Evolutionary conservation across 2,797 vertebrate species (phyloP).

Genomic region (Sciaenops ocellatus): DNA sequence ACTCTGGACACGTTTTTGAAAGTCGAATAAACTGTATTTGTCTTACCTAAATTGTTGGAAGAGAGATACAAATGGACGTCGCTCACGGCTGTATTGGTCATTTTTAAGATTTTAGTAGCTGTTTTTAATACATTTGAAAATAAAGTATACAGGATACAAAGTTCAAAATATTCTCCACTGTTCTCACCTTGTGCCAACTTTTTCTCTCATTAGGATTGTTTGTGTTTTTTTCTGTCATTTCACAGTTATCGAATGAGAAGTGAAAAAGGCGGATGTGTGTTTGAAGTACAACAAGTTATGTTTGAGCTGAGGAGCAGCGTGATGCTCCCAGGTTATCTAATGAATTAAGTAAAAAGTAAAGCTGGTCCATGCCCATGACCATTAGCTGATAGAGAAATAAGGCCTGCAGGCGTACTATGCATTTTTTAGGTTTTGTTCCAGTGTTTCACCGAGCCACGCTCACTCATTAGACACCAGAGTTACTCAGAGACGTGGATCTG

Average conservation of each 20-base stretch:
- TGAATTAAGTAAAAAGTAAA: constrained; percentile 72
- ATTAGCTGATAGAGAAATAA: constrained; percentile 82
- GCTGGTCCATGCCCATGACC: constrained; percentile 74
- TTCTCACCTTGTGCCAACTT: constrained; percentile 36
- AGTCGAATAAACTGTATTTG: constrained; percentile 76
- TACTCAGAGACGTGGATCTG: constrained; percentile 20
- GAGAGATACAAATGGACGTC: constrained; percentile 66
- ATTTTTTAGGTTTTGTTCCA: constrained; percentile 78
- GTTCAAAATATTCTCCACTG: constrained; percentile 26
- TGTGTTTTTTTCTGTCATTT: constrained; percentile 29
- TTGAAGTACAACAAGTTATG: constrained; percentile 56
- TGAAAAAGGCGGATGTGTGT: constrained; percentile 30
- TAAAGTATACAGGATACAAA: constrained; percentile 23
- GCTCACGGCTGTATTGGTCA: constrained; percentile 75
- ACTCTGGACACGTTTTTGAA: constrained; percentile 73
- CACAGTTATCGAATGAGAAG: constrained; percentile 29
- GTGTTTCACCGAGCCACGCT: constrained; percentile 39
- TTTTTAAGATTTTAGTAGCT: constrained; percentile 61
- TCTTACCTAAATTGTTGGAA: constrained; percentile 72
- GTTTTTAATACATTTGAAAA: constrained; percentile 21
- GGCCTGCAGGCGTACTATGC: constrained; percentile 75
- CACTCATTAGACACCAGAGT: constrained; percentile 67
- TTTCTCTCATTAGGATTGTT: constrained; percentile 23
- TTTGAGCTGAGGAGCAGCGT: constrained; percentile 43
- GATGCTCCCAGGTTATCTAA: constrained; percentile 63